A percentile compares a stretch with the other conserved stretches of the same genome.
Evolutionary conservation across 2,797 vertebrate species (phyloP).

Genomic region (Hirundo rustica): DNA sequence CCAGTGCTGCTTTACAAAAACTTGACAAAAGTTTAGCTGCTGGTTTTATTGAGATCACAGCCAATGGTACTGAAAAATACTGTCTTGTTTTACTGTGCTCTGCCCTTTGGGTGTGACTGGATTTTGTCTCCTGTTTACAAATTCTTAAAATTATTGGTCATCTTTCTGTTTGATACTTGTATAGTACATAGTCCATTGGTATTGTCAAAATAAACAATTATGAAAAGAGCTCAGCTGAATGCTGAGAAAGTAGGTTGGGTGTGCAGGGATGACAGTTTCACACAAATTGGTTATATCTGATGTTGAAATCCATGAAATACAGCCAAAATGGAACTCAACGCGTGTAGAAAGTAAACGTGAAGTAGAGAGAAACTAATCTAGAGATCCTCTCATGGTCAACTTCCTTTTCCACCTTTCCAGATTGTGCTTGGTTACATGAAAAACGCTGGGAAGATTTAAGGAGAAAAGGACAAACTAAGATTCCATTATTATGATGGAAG

Average conservation of each 20-base stretch:
- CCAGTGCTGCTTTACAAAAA: background rate
- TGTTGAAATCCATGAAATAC: background rate
- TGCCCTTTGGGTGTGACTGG: background rate
- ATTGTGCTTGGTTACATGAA: constrained; percentile 28
- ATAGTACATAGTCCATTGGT: background rate
- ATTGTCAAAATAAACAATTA: background rate
- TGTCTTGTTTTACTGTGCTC: background rate
- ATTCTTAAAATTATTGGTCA: background rate
- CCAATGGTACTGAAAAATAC: background rate
- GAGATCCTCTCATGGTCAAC: background rate
- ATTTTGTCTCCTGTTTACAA: background rate
- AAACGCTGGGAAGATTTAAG: constrained; percentile 17
- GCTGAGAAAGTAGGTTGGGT: background rate
- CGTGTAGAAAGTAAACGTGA: background rate
- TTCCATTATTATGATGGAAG: constrained; percentile 29
- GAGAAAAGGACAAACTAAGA: constrained; percentile 33
- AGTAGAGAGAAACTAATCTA: background rate
- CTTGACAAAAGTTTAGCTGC: background rate
- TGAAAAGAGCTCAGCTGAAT: background rate
- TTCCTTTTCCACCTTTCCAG: constrained; percentile 52
- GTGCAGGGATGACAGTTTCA: background rate
- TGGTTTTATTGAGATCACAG: background rate
- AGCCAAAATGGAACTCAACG: background rate
- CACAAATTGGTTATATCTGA: background rate
- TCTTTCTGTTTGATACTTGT: background rate